Conservation (phyloP, 2,113 vertebrate genomes). For the Hippolais icterina region DNA sequence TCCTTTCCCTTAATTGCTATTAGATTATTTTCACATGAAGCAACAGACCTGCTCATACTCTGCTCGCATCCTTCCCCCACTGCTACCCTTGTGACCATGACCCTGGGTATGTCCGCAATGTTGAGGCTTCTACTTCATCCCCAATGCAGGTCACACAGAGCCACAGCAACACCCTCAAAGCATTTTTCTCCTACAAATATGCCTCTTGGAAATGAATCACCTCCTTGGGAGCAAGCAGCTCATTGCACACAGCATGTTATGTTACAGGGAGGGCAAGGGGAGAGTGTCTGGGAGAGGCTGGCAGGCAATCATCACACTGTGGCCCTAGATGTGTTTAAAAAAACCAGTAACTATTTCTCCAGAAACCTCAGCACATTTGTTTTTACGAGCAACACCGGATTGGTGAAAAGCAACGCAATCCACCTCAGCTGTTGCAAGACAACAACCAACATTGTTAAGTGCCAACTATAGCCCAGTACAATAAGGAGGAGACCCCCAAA, state of each 20-base stretch:
- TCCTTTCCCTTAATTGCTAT: slow-evolving; percentile 21
- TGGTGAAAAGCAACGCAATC: not conserved
- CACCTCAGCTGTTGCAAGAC: not conserved
- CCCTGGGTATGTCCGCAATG: not conserved
- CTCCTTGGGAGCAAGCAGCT: slow-evolving; percentile 4
- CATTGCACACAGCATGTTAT: fast-evolving
- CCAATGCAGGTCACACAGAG: slow-evolving; percentile 33
- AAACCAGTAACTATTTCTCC: not conserved
- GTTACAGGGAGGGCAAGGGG: not conserved
- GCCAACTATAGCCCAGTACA: not conserved
- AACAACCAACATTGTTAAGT: not conserved
- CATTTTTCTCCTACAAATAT: not conserved
- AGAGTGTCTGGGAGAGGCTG: not conserved
- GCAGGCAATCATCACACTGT: not conserved
- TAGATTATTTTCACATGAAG: slow-evolving; percentile 33
- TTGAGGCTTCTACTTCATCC: slow-evolving; percentile 32
- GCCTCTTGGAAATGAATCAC: slow-evolving; percentile 1
- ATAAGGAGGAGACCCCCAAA: not conserved
- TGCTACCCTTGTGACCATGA: not conserved
- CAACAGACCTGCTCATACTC: not conserved
- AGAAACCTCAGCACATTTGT: not conserved
- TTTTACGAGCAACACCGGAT: not conserved
- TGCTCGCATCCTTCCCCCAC: not conserved
- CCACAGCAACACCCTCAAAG: slow-evolving; percentile 7
- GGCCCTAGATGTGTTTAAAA: not conserved